Base-by-base conservation (phyloP, 2,113 vertebrate genomes). In the Nematolebias whitei region DNA sequence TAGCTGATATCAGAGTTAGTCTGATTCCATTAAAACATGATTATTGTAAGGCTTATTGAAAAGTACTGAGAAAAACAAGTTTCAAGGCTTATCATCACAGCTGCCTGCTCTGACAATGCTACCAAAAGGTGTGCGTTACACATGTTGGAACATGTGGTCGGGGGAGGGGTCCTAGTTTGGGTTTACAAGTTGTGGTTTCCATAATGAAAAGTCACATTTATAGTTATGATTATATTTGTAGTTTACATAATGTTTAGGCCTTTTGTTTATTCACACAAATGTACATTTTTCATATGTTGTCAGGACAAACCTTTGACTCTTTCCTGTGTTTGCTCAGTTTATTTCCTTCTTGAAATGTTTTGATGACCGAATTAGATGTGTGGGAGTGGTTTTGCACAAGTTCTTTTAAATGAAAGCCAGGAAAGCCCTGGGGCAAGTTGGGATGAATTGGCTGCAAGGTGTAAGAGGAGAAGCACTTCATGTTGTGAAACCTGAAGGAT, bases 351-450 rank as follows among this genome's bases (percentile, higher is more conserved):
- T 40, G 73, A 63, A 64, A 54, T 70, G 49, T 60, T 12, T 45
- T 55, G 22, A 62, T 78, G 80, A 78, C 68, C 70, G 56, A 79
- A 64, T 64, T 73, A 73, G 71, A 85, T 49, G 29, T 79, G 63
- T 84, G 63, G 84, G 85, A 85, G 75, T 78, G 79, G 74, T 85
- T 75, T 79, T 84, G 68, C 78, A 74, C 63, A 83, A 85, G 74
- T 87, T 85, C 77, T 79, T 78, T 79, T 76, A 6, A 35, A 18
- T 57, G 60, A 85, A 68, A 83, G 81, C 76, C 41, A 66, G 74
- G 56, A 23, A 64, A 87, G 82, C 85, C 86, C 80, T 53, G 53
- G 74, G 70, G 78, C 61, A 76, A 80, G 71, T 52, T 66, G 70
- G 63, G 60, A 68, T 74, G 68, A 79, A 76, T 79, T 45, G 47